Evolutionary conservation across 2,113 vertebrate species (phyloP).

Genomic region (Phrynosoma blainvillii): DNA sequence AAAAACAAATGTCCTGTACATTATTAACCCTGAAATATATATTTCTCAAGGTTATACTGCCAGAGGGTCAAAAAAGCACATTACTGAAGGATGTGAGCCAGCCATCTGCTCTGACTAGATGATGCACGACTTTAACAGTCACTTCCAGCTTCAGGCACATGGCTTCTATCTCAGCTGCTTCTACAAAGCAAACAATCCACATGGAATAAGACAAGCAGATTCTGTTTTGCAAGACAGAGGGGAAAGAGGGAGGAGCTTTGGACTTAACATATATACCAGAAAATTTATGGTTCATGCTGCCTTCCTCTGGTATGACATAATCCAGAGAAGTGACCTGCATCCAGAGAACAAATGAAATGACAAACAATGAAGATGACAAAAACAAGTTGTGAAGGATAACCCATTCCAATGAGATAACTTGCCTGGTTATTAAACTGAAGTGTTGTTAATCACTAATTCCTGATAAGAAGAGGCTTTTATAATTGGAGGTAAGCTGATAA

Average conservation of each 20-base stretch:
- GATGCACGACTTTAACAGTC: conserved; percentile 10
- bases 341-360: not conserved
- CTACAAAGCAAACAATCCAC: conserved; percentile 1
- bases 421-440: not conserved
- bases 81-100: not conserved
- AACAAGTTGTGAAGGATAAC: conserved; percentile 54
- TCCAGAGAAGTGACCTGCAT: not conserved
- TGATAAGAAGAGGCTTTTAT: not conserved
- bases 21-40: not conserved
- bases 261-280: not conserved
- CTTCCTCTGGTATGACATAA: not conserved
- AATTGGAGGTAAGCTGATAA: not conserved
- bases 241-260: not conserved
- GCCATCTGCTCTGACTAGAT: conserved; percentile 28
- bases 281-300: not conserved
- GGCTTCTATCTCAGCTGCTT: conserved; percentile 1
- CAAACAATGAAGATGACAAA: conserved; percentile 25
- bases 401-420: not conserved
- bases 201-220: not conserved
- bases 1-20: not conserved
- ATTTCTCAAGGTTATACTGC: conserved; percentile 6
- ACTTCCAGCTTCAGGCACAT: not conserved
- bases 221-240: not conserved
- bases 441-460: not conserved
- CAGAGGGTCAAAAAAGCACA: conserved; percentile 3